These are phyloP conservation scores for Euthynnus affinis DNA, from an alignment of 2,797 vertebrate species.

Conservation along the genomic window DNA sequence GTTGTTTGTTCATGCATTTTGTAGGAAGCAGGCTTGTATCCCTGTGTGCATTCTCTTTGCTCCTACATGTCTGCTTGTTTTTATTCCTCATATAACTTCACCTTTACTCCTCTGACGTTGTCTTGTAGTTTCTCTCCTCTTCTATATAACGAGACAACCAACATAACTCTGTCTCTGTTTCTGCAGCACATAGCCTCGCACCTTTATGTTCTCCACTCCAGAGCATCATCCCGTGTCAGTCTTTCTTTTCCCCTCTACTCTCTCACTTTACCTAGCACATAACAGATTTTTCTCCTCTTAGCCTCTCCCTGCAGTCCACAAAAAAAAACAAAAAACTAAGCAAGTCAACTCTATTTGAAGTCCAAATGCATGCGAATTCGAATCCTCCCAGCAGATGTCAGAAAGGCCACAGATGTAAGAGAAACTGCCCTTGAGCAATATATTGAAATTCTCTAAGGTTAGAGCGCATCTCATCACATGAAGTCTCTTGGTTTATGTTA, in stretches of 20 bases:
- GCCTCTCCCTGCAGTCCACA: not conserved
- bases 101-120: not conserved
- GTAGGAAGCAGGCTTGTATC: not conserved
- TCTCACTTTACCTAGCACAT: not conserved
- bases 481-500: too few relatives aligned
- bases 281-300: not conserved
- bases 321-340: not conserved
- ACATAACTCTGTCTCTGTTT: too few relatives aligned
- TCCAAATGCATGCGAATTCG: constrained; percentile 1
- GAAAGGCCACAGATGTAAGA: not conserved
- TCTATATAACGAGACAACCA: constrained; percentile 7
- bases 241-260: not conserved
- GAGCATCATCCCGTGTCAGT: not conserved
- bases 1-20: not conserved
- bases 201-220: not conserved
- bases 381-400: not conserved
- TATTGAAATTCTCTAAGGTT: not conserved
- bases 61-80: not conserved
- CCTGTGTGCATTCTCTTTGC: not conserved
- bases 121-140: constrained; percentile 9
- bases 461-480: not conserved
- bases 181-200: not conserved
- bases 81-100: not conserved
- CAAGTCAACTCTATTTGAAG: constrained; percentile 6
- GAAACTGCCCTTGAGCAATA: not conserved